Base-by-base conservation (phyloP, 2,113 vertebrate genomes). In the Toxostoma redivivum region DNA sequence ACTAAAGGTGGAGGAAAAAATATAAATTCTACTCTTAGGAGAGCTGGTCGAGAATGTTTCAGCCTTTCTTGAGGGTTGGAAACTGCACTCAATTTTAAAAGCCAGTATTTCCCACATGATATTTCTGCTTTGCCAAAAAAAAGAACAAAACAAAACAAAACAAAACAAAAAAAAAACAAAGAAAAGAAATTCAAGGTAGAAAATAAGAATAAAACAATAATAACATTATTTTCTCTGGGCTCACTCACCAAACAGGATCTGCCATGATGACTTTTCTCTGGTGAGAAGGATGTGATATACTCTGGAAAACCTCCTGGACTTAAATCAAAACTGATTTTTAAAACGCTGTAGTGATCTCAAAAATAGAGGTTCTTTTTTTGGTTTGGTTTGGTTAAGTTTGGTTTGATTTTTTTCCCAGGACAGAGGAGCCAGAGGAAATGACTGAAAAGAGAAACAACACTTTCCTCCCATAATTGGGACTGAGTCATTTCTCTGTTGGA, bases 401-500 rank as follows among this genome's bases (percentile, higher is more conserved):
- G 21, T 51, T 60, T 51, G 11, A 0, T 30, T 38, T 81, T 30
- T n/a, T 44, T 7, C 38, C 62, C 15, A 61, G 72, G n/a, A 47
- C 33, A 72, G 70, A 25, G 20, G 35, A 76, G 53, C 24, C 71
- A 64, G 53, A 85, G 74, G 85, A 95, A 94, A 93, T 72, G 7
- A 45, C 61, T 51, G 77, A 77, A 50, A 61, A 84, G 51, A 66
- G 23, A 82, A 96, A 56, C 17, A 58, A 21, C 31, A 35, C 51
- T 92, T 92, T 69, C 50, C 54, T 90, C 60, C 64, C 54, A 18
- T 47, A 93, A 93, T 47, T 44, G 79, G n/a, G 2, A 6, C 62
- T 70, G 93, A 95, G 64, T 87, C 70, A 69, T 88, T 91, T 88
- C n/a, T 79, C 50, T 80, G 38, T 62, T 90, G 67, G 79, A 82